Evolutionary conservation across 2,888 invertebrate genomes (phyloP).

Genomic region (Acholoe squamosa): DNA sequence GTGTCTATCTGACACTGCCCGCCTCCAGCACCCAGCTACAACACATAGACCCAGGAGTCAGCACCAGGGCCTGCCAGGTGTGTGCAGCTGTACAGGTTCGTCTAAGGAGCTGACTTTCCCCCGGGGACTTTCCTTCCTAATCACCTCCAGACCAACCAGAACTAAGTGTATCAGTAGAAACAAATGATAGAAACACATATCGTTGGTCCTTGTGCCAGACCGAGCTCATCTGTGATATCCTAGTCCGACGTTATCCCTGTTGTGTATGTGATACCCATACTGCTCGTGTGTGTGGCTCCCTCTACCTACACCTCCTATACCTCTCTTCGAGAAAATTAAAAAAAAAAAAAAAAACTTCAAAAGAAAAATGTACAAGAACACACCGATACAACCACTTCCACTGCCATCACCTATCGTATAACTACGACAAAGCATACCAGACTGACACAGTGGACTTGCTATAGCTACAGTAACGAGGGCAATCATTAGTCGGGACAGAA

Average conservation of each 20-base stretch:
- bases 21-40: neutral
- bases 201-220: neutral
- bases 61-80: neutral
- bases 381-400: neutral
- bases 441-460: constrained; percentile 45
- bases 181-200: constrained; percentile 7
- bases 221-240: constrained; percentile 9
- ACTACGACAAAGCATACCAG: neutral
- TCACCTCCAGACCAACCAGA: neutral
- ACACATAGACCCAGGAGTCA: neutral
- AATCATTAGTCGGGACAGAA: constrained; percentile 46
- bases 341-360: no score
- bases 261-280: neutral
- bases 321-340: no score
- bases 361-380: no score
- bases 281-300: neutral
- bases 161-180: neutral
- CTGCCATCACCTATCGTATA: neutral
- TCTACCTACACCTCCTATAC: neutral
- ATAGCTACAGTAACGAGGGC: constrained; percentile 41
- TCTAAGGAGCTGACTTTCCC: constrained; percentile 3
- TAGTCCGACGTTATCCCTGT: neutral
- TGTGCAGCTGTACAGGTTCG: neutral
- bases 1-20: neutral
- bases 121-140: neutral